A percentile compares a stretch with the other conserved stretches of the same genome.
These are phyloP conservation scores for Hypomesus transpacificus DNA, from an alignment of 2,113 vertebrate species.

Conservation along the genomic window DNA sequence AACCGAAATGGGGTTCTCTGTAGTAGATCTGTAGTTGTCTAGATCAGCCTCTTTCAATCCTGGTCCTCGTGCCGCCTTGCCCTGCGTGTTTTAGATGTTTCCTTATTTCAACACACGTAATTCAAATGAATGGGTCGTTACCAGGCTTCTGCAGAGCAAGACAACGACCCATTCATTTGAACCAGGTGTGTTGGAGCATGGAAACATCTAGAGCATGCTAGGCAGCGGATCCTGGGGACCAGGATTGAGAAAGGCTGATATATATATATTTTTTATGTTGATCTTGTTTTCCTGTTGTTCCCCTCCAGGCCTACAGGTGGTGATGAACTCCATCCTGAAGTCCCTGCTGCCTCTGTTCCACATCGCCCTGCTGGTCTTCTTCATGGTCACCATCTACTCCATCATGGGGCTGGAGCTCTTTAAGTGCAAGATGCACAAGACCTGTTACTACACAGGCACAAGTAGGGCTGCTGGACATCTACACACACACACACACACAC, in stretches of 20 bases:
- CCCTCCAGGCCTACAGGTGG: conserved; percentile 84
- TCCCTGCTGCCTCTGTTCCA: conserved; percentile 90
- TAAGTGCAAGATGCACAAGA: conserved; percentile 95
- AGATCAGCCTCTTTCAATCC: too few species aligned
- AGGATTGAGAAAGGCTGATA: too few species aligned
- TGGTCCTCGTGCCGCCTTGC: too few species aligned
- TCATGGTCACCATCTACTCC: conserved; percentile 93
- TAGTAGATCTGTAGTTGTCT: too few species aligned
- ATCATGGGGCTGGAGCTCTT: conserved; percentile 90
- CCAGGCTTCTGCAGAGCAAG: too few species aligned
- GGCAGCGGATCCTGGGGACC: too few species aligned
- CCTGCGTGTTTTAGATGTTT: too few species aligned
- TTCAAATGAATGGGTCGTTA: too few species aligned
- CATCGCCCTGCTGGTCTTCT: conserved; percentile 87
- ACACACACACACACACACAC: not conserved
- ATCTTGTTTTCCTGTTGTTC: not conserved
- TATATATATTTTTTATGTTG: too few species aligned
- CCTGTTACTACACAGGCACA: conserved; percentile 83
- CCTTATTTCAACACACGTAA: too few species aligned
- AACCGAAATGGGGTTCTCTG: not conserved
- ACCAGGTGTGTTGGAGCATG: too few species aligned
- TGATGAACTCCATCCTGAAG: conserved; percentile 92
- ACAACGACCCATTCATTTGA: too few species aligned
- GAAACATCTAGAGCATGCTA: not conserved
- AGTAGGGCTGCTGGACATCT: conserved; percentile 48